Percentiles rank a stretch among this genome's conserved stretches.
These are phyloP conservation scores for Latrodectus hesperus DNA, from an alignment of 2,888 invertebrate species.

Conservation along the genomic window DNA sequence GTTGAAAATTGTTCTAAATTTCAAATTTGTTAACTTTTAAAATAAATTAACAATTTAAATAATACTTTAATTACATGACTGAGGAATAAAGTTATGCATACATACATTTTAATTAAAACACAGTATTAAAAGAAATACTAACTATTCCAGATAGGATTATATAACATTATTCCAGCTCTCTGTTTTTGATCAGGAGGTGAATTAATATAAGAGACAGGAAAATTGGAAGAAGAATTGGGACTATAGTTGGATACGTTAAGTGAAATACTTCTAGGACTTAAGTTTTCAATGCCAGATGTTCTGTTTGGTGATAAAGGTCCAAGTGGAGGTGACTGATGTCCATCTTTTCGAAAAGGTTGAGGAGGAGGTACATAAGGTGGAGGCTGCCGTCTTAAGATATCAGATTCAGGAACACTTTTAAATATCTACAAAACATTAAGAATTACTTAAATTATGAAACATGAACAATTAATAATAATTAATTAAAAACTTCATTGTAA, in stretches of 20 bases:
- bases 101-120: no score
- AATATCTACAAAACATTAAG: conserved; percentile 27
- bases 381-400: conserved; percentile 43
- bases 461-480: background rate
- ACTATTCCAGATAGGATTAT: conserved; percentile 67
- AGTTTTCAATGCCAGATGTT: conserved; percentile 34
- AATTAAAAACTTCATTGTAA: background rate
- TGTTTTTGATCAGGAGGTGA: conserved; percentile 44
- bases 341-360: conserved; percentile 52
- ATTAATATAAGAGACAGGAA: conserved; percentile 14
- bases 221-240: conserved; percentile 14
- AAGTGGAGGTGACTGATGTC: conserved; percentile 38
- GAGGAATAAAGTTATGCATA: no score
- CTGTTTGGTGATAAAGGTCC: conserved; percentile 30
- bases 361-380: conserved; percentile 66
- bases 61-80: no score
- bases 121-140: background rate
- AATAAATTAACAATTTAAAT: no score
- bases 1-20: no score
- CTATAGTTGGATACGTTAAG: conserved; percentile 27
- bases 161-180: conserved; percentile 53
- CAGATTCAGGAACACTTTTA: conserved; percentile 49
- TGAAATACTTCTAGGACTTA: conserved; percentile 11
- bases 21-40: no score
- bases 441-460: background rate